Evolutionary conservation across 2,797 vertebrate genomes (phyloP), one percentile per base, ranked within the genome.

Genomic region (Gadopsis marmoratus): DNA sequence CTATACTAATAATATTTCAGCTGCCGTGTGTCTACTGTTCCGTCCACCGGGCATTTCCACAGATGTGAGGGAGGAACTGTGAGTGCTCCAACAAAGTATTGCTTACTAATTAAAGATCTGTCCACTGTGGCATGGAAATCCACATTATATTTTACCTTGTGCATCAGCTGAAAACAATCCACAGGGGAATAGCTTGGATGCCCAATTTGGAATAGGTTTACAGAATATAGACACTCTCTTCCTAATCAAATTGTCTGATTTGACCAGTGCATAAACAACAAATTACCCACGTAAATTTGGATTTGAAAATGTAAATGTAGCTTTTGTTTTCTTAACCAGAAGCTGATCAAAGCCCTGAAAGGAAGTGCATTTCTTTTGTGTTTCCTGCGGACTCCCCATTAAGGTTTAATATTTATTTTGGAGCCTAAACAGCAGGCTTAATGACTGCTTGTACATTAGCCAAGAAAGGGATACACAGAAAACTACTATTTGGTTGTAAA

Each of bases 401-500:
- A 79, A 76, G 63, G 61, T 88, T 90, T 85, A 59, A 65, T 89
- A 90, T 94, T 59, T 88, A 82, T 58, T 79, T 88, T 82, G 83
- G 81, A 88, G 84, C 23, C 82, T 74, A 90, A 92, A 90, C 84
- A 85, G 89, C 76, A 62, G 59, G 35, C 74, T 86, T 91, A 90
- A 92, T 89, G 92, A 87, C 90, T 85, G 81, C 70, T 73, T 84
- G 87, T 88, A 60, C 77, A 84, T 89, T 85, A 92, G 87, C 89
- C 88, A 87, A 88, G 84, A 85, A 82, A 87, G 64, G 84, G 85
- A 86, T 84, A 84, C 73, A 83, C 56, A 80, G 74, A 92, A 91
- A 91, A 89, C 85, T 90, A 92, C 91, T 90, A 90, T 94, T 93
- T 93, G 92, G 93, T 94, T 93, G 92, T 95, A 92, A 95, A 93